Percentiles rank a stretch among this genome's conserved stretches.
Conservation (phyloP, 2,797 vertebrate genomes). For the Xenops minutus region DNA sequence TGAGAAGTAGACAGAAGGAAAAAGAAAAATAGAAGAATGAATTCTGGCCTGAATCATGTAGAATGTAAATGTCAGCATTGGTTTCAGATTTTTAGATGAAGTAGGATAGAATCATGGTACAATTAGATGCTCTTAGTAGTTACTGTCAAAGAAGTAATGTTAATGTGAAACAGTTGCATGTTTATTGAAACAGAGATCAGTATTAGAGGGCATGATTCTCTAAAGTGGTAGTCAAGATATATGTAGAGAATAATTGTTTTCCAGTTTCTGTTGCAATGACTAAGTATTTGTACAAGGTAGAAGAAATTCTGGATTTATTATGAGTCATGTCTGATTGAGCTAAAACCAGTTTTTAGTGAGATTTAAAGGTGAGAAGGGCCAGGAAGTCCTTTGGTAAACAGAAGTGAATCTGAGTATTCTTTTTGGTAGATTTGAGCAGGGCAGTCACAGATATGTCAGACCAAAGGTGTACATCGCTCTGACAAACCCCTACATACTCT, state of each 20-base stretch:
- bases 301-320: neutral
- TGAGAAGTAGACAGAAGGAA: neutral
- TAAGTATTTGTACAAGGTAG: neutral
- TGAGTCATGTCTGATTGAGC: neutral
- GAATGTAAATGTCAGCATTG: neutral
- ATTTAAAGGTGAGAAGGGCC: neutral
- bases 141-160: neutral
- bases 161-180: neutral
- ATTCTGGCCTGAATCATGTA: neutral
- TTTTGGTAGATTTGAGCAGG: neutral
- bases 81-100: neutral
- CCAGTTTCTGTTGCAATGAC: neutral
- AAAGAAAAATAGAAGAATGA: neutral
- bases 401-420: neutral
- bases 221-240: neutral
- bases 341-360: neutral
- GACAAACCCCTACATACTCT: neutral
- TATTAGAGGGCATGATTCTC: neutral
- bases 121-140: neutral
- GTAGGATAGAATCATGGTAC: neutral
- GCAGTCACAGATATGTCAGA: neutral
- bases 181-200: neutral
- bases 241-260: neutral
- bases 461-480: neutral
- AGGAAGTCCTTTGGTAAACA: neutral